Base-by-base conservation (phyloP, 2,113 vertebrate species). In the Trichomycterus rosablanca region DNA sequence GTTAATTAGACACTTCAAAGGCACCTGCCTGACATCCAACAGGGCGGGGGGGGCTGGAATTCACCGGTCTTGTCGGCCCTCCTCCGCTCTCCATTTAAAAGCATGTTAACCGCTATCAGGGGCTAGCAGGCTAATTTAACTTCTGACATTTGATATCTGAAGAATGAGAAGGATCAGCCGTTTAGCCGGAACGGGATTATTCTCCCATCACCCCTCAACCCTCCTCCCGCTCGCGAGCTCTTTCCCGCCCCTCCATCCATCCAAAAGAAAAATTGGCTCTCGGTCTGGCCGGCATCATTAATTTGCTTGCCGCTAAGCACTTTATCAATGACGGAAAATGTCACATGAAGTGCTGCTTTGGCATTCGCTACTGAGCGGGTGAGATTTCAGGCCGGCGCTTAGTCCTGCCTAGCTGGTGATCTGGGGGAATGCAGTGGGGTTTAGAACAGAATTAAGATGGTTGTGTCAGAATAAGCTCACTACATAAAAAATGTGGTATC, bases 131-230 rank as follows among this genome's bases (percentile, higher is more conserved):
- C 87, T 87, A 88, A 87, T 86, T 89, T 87, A 88, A 88, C 86
- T 87, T 88, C 85, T 87, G 85, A 88, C 85, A 87, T 88, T 87
- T 88, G 84, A 88, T 87, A 88, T 88, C 81, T 81, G 68, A 80
- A 81, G 85, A 88, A 87, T 87, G 83, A 88, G 81, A 81, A 80
- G 83, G 86, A 89, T 88, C 84, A 89, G 85, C 84, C 83, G 76
- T 87, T 87, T 88, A 88, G 80, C 87, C 82, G 83, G 85, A 89
- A 87, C 85, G 82, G 83, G 85, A 88, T 89, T 88, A 88, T 83
- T 74, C 76, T 68, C 76, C 66, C 59, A 7, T 70, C 51, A 39
- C 40, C 40, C 66, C 19, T 66, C 74, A 64, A 71, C 67, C 28
- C 66, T 37, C 42, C 16, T 61, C 74, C 62, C 52, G 60, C 66